Evolutionary conservation across 2,888 invertebrate species (phyloP).

Genomic region (Caenorhabditis zanzibari): DNA sequence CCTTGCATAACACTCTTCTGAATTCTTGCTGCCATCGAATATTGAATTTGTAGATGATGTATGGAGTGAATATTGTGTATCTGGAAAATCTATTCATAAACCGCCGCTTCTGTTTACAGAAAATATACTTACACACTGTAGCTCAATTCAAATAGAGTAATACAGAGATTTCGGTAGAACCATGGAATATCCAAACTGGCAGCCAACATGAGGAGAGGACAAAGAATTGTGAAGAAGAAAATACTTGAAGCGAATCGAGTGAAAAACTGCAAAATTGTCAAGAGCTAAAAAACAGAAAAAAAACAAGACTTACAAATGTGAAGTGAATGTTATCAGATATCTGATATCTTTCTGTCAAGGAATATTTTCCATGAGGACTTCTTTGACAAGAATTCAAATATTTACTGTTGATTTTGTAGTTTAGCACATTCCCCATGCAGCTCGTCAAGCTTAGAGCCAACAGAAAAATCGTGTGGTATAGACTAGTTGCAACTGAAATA

Average conservation of each 20-base stretch:
- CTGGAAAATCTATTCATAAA: background rate
- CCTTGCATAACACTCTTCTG: constrained; percentile 11
- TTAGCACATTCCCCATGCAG: constrained; percentile 53
- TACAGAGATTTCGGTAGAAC: constrained; percentile 50
- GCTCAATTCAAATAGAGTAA: constrained; percentile 44
- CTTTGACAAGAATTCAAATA: constrained; percentile 49
- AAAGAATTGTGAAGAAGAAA: constrained; percentile 57
- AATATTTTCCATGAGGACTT: constrained; percentile 41
- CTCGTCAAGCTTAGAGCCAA: constrained; percentile 35
- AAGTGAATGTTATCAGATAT: constrained; percentile 62
- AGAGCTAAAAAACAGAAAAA: too few relatives aligned
- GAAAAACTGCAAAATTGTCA: constrained; percentile 52
- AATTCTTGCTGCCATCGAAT: constrained; percentile 52
- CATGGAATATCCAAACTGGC: constrained; percentile 31
- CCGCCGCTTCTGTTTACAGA: background rate
- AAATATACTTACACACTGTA: constrained; percentile 34
- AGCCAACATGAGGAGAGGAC: constrained; percentile 50
- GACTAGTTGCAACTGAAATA: constrained; percentile 36
- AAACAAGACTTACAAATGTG: constrained; percentile 34
- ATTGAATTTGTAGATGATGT: constrained; percentile 61
- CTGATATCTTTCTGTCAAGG: constrained; percentile 52
- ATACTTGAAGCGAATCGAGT: constrained; percentile 54
- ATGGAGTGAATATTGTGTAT: constrained; percentile 58
- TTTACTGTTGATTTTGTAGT: constrained; percentile 44
- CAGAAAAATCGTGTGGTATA: constrained; percentile 48